phyloP scores from a whole-genome alignment of 2,113 vertebrate species.

The Sigmodon hispidus region DNA sequence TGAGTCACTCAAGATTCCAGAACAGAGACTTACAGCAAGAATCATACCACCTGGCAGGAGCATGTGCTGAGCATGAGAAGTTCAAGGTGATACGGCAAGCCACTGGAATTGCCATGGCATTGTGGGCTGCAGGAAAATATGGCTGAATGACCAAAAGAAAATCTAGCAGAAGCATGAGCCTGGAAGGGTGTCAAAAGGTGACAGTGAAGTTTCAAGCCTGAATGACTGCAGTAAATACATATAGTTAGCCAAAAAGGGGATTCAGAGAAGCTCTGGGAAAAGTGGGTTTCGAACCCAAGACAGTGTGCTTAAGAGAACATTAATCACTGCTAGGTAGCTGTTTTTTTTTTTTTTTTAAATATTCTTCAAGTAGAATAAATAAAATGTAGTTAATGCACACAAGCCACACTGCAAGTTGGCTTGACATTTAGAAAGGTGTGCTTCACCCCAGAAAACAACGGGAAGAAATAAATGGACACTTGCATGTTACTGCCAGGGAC shows the following conservation, averaged over 20 bases:
- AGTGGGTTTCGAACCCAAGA: background rate
- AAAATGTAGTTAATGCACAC: background rate
- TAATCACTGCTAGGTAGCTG: slow-evolving; percentile 21
- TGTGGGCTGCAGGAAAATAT: background rate
- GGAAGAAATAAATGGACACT: background rate
- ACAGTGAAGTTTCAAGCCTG: slow-evolving; percentile 42
- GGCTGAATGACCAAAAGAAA: slow-evolving; percentile 32
- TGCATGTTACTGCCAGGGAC: background rate
- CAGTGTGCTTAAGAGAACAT: background rate
- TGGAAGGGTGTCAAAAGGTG: slow-evolving; percentile 36
- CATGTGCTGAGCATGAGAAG: background rate
- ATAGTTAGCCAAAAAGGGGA: slow-evolving; percentile 18
- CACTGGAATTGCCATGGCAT: background rate
- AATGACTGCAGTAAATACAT: slow-evolving; percentile 35
- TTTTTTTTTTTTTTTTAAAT: no score
- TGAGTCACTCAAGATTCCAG: background rate
- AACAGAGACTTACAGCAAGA: background rate
- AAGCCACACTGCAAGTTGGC: background rate
- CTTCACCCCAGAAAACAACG: background rate
- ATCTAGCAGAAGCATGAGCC: slow-evolving; percentile 26
- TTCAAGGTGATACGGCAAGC: background rate
- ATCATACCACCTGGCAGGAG: background rate
- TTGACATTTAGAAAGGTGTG: background rate
- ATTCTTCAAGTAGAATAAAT: slow-evolving; percentile 17
- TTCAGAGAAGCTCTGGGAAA: background rate